Evolutionary conservation across 2,797 vertebrate genomes (phyloP).

Genomic region (Falco cherrug): DNA sequence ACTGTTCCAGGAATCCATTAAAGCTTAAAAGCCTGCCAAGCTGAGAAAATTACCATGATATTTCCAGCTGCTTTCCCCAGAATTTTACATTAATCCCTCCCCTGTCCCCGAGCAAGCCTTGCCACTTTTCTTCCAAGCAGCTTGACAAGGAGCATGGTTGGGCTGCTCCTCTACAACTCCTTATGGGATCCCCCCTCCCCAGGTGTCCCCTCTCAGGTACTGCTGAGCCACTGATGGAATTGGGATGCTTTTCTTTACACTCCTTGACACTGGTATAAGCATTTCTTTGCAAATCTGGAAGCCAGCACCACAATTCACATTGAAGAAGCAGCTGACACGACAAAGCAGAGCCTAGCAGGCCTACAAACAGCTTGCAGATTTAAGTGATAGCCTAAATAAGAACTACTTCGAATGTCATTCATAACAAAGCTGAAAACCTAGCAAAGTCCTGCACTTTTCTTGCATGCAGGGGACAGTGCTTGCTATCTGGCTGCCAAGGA

Average conservation of each 20-base stretch:
- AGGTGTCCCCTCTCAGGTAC: rapidly evolving
- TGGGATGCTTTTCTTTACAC: neutral
- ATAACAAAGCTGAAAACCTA: neutral
- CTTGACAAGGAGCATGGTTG: neutral
- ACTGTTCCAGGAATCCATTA: neutral
- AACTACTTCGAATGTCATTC: neutral
- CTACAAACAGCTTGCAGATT: neutral
- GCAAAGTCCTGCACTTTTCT: neutral
- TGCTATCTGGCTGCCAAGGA: neutral
- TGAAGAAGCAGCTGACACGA: neutral
- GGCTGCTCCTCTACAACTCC: neutral
- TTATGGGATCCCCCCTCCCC: rapidly evolving
- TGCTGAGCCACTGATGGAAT: neutral
- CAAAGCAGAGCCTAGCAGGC: neutral
- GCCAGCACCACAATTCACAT: neutral
- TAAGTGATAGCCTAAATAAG: neutral
- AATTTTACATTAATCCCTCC: neutral
- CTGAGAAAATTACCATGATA: neutral
- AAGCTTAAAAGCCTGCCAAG: neutral
- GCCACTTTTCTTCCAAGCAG: neutral
- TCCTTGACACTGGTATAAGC: neutral
- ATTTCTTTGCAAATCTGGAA: neutral
- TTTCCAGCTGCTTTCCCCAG: slow-evolving; percentile 3
- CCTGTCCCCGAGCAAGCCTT: neutral
- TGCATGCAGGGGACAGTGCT: neutral